Evolutionary conservation across 2,113 vertebrate genomes (phyloP).

Genomic region (Ibidorhyncha struthersii): DNA sequence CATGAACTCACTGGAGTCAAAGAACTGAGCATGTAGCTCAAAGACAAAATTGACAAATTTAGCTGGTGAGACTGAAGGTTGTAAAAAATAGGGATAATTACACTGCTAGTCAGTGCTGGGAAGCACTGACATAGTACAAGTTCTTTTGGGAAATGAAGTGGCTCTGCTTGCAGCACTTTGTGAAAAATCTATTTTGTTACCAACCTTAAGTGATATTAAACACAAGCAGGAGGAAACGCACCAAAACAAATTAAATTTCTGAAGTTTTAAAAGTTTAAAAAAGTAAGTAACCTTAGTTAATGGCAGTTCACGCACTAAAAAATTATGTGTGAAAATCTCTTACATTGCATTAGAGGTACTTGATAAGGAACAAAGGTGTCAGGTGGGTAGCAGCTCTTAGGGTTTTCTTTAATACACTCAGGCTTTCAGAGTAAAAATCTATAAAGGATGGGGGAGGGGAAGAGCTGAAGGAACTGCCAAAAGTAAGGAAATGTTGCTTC

Average conservation of each 20-base stretch:
- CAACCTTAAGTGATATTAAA: background rate
- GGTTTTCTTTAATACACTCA: background rate
- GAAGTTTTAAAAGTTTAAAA: background rate
- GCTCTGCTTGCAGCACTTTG: background rate
- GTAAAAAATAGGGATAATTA: background rate
- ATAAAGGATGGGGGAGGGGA: background rate
- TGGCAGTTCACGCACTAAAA: background rate
- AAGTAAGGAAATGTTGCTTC: background rate
- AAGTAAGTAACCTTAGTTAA: background rate
- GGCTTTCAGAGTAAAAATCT: background rate
- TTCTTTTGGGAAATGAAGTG: background rate
- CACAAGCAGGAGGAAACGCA: background rate
- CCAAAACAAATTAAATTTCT: background rate
- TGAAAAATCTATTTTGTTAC: background rate
- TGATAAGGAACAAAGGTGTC: background rate
- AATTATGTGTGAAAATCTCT: background rate
- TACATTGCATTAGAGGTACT: background rate
- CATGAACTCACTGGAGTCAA: background rate
- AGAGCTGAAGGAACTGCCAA: background rate
- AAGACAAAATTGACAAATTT: background rate
- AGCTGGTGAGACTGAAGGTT: background rate
- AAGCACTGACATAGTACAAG: background rate
- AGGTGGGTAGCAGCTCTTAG: background rate
- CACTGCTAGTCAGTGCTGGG: background rate
- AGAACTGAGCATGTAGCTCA: background rate